These are phyloP conservation scores for Adelges cooleyi DNA, from an alignment of 1,140 invertebrate genomes.

Conservation along the genomic window DNA sequence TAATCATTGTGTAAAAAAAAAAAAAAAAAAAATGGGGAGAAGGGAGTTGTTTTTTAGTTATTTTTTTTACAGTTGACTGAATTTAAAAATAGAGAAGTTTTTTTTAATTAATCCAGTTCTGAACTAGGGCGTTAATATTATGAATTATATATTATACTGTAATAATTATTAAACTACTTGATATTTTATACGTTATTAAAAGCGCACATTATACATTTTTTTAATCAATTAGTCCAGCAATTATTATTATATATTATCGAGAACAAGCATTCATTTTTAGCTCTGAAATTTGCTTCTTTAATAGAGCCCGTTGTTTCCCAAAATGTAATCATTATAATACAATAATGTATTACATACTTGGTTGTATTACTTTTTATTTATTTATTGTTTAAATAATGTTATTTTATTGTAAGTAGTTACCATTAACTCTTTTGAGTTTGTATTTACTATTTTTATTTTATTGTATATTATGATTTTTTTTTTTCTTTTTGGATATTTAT, in stretches of 20 bases:
- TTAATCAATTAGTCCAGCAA: neutral
- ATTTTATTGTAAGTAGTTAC: conserved; percentile 24
- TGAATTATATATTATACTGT: too few relatives aligned
- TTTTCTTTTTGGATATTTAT: neutral
- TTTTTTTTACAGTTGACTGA: too few relatives aligned
- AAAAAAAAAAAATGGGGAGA: too few relatives aligned
- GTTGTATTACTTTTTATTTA: conserved; percentile 21
- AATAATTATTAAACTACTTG: too few relatives aligned
- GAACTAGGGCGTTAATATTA: too few relatives aligned
- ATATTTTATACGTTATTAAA: conserved; percentile 3
- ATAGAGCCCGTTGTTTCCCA: neutral
- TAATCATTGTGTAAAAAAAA: too few relatives aligned
- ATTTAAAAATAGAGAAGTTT: too few relatives aligned
- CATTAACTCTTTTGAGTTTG: conserved; percentile 21
- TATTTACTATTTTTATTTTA: conserved; percentile 28
- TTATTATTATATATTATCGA: neutral
- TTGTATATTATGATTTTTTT: conserved; percentile 16
- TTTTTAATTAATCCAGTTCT: too few relatives aligned
- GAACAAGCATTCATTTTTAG: conserved; percentile 17
- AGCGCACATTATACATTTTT: conserved; percentile 11
- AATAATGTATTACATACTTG: conserved; percentile 2
- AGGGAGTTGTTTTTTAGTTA: too few relatives aligned
- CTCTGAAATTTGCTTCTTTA: neutral
- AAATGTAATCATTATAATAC: neutral
- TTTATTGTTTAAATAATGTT: conserved; percentile 21